Evolutionary conservation across 2,113 vertebrate species (phyloP), one percentile per base, ranked within the genome.

Genomic region (Myotis lucifugus): DNA sequence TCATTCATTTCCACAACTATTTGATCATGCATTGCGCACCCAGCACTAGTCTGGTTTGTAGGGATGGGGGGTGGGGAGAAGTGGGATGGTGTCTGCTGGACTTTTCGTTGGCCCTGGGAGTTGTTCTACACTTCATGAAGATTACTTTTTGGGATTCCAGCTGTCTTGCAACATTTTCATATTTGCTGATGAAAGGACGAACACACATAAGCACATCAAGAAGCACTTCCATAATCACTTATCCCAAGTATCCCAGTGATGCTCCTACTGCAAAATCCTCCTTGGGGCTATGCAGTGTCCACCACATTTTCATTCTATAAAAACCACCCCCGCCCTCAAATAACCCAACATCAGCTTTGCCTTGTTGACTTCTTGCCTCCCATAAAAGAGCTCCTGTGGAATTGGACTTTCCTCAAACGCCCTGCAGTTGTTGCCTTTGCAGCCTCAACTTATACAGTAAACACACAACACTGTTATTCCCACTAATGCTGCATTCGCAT

Each of bases 331-430:
- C 37, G 13, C 37, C 15, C 52, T 13, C 34, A 67, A 85, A 88
- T 78, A 94, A 88, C 46, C 59, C 37, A 90, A 12, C 37, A 76
- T 59, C 74, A 87, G 86, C 46, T 96, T 70, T 93, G 70, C 37
- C 85, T 59, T 91, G 27, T 23, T 1, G 2, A 18, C 29, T 46
- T 94, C 42, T 91, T 76, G 72, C 32, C 12, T 70, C 50, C 42
- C 50, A 23, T 69, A n/a, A 86, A 92, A 85, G 18, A 81, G 66
- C 8, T 12, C 54, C 70, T 70, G 52, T 67, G 69, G 92, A 92
- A 27, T 2, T 73, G 61, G 61, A 69, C 21, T 61, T 52, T 89
- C 34, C 72, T 69, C 86, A 93, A 89, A 89, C 83, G 54, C 18
- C 46, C 59, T 27, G 27, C 34, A 76, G 50, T 66, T 94, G 50